phyloP scores from a whole-genome alignment of 2,113 vertebrate genomes.

The Hippocampus zosterae region DNA sequence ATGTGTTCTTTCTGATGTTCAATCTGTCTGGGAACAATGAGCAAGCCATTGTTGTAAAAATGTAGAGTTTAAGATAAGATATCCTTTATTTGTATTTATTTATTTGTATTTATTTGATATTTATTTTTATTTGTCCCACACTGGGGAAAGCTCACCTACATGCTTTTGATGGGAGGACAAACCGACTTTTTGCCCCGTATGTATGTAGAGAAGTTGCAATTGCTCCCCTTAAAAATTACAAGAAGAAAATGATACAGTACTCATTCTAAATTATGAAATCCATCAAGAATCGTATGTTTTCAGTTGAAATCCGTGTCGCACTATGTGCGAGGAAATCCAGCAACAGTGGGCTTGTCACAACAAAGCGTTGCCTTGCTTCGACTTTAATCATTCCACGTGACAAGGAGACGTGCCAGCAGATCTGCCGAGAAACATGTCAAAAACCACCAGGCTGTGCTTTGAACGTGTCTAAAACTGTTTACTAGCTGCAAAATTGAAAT shows the following conservation, averaged over 20 bases:
- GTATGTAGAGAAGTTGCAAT: too few species aligned
- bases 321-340: conserved; percentile 22
- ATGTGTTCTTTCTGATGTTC: too few species aligned
- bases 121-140: too few species aligned
- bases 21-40: too few species aligned
- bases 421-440: conserved; percentile 26
- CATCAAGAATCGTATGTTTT: not conserved
- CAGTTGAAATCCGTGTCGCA: conserved; percentile 11
- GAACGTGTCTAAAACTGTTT: conserved; percentile 38
- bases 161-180: too few species aligned
- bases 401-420: conserved; percentile 40
- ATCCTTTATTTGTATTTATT: too few species aligned
- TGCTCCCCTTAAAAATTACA: too few species aligned
- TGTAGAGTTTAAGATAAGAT: too few species aligned
- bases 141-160: too few species aligned
- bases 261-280: not conserved
- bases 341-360: conserved; percentile 37
- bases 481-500: conserved; percentile 34
- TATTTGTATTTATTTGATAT: too few species aligned
- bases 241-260: not conserved
- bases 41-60: too few species aligned
- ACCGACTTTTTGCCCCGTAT: too few species aligned
- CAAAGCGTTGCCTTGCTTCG: conserved; percentile 27
- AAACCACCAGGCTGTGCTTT: conserved; percentile 29
- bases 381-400: conserved; percentile 48